phyloP scores from a whole-genome alignment of 2,888 invertebrate genomes.

The Patella ulyssiponensis region DNA sequence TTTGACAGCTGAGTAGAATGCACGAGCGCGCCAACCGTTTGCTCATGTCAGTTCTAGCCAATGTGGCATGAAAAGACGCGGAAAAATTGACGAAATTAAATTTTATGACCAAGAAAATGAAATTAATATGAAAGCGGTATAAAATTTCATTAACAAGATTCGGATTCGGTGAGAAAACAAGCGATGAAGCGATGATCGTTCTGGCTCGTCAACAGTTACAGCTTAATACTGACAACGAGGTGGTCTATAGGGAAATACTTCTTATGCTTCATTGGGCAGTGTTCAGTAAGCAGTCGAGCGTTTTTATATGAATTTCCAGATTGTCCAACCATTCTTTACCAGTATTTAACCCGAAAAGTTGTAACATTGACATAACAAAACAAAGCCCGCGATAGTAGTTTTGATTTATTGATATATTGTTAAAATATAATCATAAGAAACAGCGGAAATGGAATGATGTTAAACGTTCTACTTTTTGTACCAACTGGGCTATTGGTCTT shows the following conservation, averaged over 20 bases:
- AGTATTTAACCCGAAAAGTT: too few relatives aligned
- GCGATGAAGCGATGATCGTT: slow-evolving; percentile 17
- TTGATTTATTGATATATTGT: too few relatives aligned
- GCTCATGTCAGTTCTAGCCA: slow-evolving; percentile 31
- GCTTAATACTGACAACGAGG: background rate
- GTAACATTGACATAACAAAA: too few relatives aligned
- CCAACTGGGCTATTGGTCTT: too few relatives aligned
- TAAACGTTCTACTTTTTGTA: too few relatives aligned
- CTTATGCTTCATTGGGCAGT: background rate
- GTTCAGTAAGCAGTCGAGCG: too few relatives aligned
- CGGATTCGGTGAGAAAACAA: slow-evolving; percentile 28
- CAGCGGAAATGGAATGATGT: too few relatives aligned
- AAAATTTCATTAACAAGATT: slow-evolving; percentile 50
- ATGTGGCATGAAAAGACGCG: slow-evolving; percentile 37
- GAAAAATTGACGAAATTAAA: slow-evolving; percentile 39
- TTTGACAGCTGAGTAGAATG: slow-evolving; percentile 30
- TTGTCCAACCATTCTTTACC: too few relatives aligned
- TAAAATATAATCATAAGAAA: too few relatives aligned
- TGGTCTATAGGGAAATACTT: background rate
- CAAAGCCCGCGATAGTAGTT: too few relatives aligned
- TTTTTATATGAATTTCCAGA: too few relatives aligned
- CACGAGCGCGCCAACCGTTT: slow-evolving; percentile 26
- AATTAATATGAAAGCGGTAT: slow-evolving; percentile 51
- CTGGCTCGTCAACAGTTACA: background rate
- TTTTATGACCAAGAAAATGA: slow-evolving; percentile 45